These are phyloP conservation scores for Lacerta bilineata DNA, from an alignment of 2,797 vertebrate genomes.

Conservation along the genomic window DNA sequence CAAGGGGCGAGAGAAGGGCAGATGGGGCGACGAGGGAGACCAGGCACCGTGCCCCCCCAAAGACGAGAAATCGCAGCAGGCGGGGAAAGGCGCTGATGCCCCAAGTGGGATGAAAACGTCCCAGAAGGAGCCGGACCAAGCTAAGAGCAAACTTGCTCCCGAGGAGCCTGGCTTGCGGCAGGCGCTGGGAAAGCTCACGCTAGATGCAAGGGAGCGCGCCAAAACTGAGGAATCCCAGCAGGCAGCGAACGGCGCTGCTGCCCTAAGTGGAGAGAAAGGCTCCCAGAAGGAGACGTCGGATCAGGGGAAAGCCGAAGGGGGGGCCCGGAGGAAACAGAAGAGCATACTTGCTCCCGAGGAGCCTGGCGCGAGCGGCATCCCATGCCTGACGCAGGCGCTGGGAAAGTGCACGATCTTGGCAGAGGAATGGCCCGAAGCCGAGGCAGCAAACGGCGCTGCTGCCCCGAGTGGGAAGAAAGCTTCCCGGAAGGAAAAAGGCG, in stretches of 20 bases:
- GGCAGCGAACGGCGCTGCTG: too few species aligned
- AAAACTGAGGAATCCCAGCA: constrained; percentile 29
- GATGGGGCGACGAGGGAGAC: not conserved
- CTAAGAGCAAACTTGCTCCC: not conserved
- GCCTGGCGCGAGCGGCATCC: too few species aligned
- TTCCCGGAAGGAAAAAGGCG: not conserved
- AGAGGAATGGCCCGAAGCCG: too few species aligned
- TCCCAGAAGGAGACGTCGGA: too few species aligned
- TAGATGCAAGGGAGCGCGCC: constrained; percentile 41
- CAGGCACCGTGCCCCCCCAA: rapidly evolving
- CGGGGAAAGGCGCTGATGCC: not conserved
- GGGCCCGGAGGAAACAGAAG: too few species aligned
- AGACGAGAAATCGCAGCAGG: not conserved
- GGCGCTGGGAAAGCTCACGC: constrained; percentile 64
- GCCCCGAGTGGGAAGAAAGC: not conserved
- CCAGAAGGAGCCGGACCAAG: not conserved
- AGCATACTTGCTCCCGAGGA: too few species aligned
- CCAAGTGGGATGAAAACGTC: not conserved
- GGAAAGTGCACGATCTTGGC: too few species aligned
- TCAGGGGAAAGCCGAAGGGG: too few species aligned
- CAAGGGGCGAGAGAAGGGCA: too few species aligned
- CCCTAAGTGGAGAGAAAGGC: too few species aligned
- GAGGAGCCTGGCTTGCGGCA: not conserved
- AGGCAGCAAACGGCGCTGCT: not conserved
- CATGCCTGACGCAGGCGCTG: too few species aligned